A percentile compares a stretch with the other conserved stretches of the same genome.
These are phyloP conservation scores for Parasteatoda lunata DNA, from an alignment of 2,888 invertebrate genomes.

Conservation along the genomic window DNA sequence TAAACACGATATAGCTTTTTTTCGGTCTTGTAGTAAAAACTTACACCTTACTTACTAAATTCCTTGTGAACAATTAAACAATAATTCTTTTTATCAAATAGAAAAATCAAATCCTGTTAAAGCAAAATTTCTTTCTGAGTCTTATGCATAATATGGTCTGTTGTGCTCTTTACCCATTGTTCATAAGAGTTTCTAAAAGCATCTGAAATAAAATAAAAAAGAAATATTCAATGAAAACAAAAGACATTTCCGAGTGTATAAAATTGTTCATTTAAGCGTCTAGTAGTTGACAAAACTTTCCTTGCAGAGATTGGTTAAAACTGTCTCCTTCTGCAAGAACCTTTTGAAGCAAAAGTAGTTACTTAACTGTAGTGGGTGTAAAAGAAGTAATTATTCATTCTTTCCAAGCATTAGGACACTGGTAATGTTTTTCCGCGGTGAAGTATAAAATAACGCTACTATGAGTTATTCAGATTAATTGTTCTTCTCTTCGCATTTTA, in stretches of 20 bases:
- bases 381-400: constrained; percentile 5
- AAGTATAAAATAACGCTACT: background rate
- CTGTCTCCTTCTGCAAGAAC: background rate
- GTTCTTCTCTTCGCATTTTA: background rate
- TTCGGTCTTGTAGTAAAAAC: no score
- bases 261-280: background rate
- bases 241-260: background rate
- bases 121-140: no score
- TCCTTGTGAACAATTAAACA: no score
- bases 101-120: no score
- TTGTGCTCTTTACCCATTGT: no score
- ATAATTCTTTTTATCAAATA: no score
- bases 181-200: no score
- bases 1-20: no score
- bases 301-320: background rate
- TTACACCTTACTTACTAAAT: no score
- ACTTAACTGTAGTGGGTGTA: background rate
- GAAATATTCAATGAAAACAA: no score
- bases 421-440: constrained; percentile 3
- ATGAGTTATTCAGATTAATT: constrained; percentile 3
- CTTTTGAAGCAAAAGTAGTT: constrained; percentile 2
- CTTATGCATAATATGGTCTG: no score
- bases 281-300: background rate
- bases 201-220: no score
- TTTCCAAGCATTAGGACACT: background rate